These are phyloP conservation scores for Glaucomys volans DNA, from an alignment of 2,113 vertebrate species.

Conservation along the genomic window DNA sequence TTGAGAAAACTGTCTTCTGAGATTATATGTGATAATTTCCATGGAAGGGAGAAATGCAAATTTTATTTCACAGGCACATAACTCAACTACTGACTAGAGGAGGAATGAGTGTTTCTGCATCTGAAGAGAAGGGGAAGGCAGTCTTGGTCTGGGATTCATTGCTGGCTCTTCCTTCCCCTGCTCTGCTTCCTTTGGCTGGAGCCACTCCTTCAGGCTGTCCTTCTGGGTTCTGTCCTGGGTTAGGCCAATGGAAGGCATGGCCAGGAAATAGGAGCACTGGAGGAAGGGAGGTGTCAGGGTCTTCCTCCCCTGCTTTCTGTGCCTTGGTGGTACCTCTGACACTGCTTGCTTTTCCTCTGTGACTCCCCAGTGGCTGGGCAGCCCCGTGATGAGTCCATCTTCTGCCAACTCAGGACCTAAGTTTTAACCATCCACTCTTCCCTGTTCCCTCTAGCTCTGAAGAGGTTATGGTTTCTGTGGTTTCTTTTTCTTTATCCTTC, in stretches of 20 bases:
- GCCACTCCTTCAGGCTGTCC: background rate
- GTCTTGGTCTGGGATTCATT: background rate
- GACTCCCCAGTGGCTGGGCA: background rate
- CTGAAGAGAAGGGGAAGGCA: background rate
- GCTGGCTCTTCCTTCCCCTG: background rate
- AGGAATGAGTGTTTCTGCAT: background rate
- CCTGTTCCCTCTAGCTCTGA: background rate
- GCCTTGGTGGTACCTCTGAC: background rate
- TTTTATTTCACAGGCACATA: background rate
- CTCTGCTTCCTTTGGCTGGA: background rate
- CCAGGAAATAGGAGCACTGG: background rate
- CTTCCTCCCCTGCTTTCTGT: background rate
- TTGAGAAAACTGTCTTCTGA: conserved; percentile 23
- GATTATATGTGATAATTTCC: background rate
- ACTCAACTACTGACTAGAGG: background rate
- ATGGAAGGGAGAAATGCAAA: background rate
- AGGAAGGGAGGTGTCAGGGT: background rate
- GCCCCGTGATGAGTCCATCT: background rate
- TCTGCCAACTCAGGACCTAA: background rate
- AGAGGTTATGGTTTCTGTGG: background rate
- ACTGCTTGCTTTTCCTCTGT: background rate
- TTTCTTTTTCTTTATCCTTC: too few species aligned
- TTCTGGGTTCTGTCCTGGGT: background rate
- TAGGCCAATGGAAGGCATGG: background rate
- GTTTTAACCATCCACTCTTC: background rate